phyloP scores from a whole-genome alignment of 2,113 vertebrate genomes.

The Anolis carolinensis region DNA sequence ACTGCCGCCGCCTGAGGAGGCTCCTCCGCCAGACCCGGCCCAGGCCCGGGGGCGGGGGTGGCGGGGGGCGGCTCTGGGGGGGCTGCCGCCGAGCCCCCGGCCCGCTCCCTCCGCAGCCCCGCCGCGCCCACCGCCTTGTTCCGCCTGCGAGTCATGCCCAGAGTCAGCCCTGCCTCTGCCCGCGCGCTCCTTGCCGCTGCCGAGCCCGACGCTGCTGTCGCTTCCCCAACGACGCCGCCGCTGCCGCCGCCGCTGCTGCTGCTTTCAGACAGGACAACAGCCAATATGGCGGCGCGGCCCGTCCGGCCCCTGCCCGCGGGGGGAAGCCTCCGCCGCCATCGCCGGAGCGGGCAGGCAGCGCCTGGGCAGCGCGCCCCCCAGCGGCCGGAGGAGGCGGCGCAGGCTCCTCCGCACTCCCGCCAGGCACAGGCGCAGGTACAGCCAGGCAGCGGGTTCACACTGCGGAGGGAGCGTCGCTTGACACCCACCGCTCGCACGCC shows the following conservation, averaged over 20 bases:
- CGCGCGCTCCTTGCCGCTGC: too few relatives aligned
- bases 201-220: too few relatives aligned
- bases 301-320: slow-evolving; percentile 72
- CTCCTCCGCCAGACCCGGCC: slow-evolving; percentile 54
- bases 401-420: too few relatives aligned
- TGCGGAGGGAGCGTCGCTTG: too few relatives aligned
- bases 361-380: slow-evolving; percentile 22
- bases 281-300: slow-evolving; percentile 94
- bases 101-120: slow-evolving; percentile 53
- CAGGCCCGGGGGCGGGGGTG: slow-evolving; percentile 55
- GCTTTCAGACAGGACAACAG: slow-evolving; percentile 89
- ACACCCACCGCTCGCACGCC: too few relatives aligned
- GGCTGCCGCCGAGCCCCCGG: slow-evolving; percentile 49
- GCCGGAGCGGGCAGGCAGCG: slow-evolving; percentile 53
- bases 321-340: slow-evolving; percentile 75
- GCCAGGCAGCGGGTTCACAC: too few relatives aligned
- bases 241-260: slow-evolving; percentile 42
- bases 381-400: slow-evolving; percentile 36
- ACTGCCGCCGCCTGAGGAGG: slow-evolving; percentile 66
- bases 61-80: slow-evolving; percentile 36
- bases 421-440: too few relatives aligned
- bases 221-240: neutral
- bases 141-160: slow-evolving; percentile 88
- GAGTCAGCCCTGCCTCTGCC: too few relatives aligned
- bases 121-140: slow-evolving; percentile 73